phyloP scores from a whole-genome alignment of 1,140 invertebrate species.

The Euschistus heros region DNA sequence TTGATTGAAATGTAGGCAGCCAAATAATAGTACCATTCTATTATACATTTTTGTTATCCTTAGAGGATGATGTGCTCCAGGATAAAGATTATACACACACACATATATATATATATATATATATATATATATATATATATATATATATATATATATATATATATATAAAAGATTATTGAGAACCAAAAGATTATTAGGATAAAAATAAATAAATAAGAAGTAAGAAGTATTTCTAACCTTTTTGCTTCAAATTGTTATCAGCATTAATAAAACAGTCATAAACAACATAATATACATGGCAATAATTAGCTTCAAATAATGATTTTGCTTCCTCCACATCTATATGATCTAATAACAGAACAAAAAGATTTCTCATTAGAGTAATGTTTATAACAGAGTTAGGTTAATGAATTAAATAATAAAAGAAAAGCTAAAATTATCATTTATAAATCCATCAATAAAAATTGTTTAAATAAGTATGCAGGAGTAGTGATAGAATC shows the following conservation, averaged over 20 bases:
- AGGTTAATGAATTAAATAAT: no score
- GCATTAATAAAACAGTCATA: slow-evolving; percentile 89
- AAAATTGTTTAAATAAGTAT: no score
- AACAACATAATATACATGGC: slow-evolving; percentile 88
- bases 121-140: background rate
- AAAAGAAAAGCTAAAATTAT: no score
- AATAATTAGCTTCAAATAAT: slow-evolving; percentile 88
- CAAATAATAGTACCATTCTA: no score
- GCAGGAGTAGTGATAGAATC: no score
- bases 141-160: background rate
- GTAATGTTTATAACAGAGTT: no score
- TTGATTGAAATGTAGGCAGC: no score
- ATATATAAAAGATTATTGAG: background rate
- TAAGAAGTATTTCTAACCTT: slow-evolving; percentile 52
- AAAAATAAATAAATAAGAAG: background rate
- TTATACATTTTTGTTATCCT: no score
- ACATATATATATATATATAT: no score
- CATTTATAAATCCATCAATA: no score
- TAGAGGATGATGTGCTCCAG: no score
- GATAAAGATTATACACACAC: no score
- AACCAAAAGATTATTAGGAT: background rate
- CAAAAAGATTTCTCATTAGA: slow-evolving; percentile 23
- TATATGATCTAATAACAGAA: slow-evolving; percentile 73
- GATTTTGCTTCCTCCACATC: slow-evolving; percentile 79
- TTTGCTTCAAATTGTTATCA: slow-evolving; percentile 79